A percentile compares a stretch with the other conserved stretches of the same genome.
Evolutionary conservation across 2,113 vertebrate genomes (phyloP).

Genomic region (Ictalurus furcatus): DNA sequence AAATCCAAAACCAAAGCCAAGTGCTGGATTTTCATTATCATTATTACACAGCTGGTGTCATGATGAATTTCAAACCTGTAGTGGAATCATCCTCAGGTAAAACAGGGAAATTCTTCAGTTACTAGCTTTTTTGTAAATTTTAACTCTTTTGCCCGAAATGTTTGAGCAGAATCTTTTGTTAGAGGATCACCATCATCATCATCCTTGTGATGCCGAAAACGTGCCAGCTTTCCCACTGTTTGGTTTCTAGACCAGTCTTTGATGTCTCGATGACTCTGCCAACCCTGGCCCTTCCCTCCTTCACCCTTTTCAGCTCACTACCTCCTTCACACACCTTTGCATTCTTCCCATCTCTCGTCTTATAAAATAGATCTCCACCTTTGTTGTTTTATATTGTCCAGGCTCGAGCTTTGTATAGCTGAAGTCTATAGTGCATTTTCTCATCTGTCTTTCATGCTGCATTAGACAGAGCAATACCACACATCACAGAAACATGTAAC

Average conservation of each 20-base stretch:
- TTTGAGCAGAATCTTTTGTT: not conserved
- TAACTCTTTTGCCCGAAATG: not conserved
- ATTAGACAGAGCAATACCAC: conserved; percentile 45
- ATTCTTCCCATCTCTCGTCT: conserved; percentile 19
- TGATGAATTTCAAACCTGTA: not conserved
- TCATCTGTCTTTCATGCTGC: conserved; percentile 52
- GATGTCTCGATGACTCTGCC: not conserved
- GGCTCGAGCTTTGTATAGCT: conserved; percentile 37
- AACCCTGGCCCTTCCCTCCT: not conserved
- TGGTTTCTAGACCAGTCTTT: conserved; percentile 12
- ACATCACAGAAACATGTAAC: conserved; percentile 43
- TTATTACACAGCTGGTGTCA: not conserved
- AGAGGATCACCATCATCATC: conserved; percentile 8
- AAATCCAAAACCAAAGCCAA: not conserved
- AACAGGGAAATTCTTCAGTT: not conserved
- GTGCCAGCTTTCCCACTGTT: not conserved
- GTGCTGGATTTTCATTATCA: not conserved
- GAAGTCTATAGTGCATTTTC: conserved; percentile 42
- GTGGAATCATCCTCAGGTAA: not conserved
- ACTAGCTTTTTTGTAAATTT: not conserved
- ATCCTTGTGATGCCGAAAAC: not conserved
- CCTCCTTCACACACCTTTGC: conserved; percentile 22
- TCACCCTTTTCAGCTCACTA: not conserved
- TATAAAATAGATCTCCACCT: conserved; percentile 28
- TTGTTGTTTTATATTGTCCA: conserved; percentile 34